A percentile compares a stretch with the other conserved stretches of the same genome.
Evolutionary conservation across 2,888 invertebrate genomes (phyloP).

Genomic region (Watsonalla binaria): DNA sequence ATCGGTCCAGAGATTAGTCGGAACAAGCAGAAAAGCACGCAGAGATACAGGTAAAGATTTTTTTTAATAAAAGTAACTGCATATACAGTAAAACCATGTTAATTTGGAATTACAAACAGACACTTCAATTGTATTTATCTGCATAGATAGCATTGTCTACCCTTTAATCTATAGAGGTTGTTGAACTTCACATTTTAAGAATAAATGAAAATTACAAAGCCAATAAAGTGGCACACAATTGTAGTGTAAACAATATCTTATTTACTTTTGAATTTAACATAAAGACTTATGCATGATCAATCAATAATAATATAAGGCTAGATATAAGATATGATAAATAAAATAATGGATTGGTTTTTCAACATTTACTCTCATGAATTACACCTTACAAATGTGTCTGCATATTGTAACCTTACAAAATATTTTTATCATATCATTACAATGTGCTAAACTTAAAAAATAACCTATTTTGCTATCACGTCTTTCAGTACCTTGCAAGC

Average conservation of each 20-base stretch:
- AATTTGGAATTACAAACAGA: neutral
- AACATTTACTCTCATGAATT: conserved; percentile 77
- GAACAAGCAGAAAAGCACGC: no score
- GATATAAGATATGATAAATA: conserved; percentile 10
- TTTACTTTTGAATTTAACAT: neutral
- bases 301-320: no score
- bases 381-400: conserved; percentile 75
- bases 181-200: no score
- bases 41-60: no score
- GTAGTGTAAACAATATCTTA: no score
- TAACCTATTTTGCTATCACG: conserved; percentile 69
- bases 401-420: conserved; percentile 75
- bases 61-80: no score
- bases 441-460: conserved; percentile 76
- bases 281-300: neutral
- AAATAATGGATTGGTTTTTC: conserved; percentile 42
- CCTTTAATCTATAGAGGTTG: no score
- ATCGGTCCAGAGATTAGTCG: no score
- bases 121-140: no score
- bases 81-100: neutral
- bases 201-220: no score
- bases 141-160: no score
- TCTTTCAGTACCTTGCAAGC: conserved; percentile 71
- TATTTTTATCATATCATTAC: conserved; percentile 64
- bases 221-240: no score